Evolutionary conservation across 2,113 vertebrate species (phyloP).

Genomic region (Zapornia atra): DNA sequence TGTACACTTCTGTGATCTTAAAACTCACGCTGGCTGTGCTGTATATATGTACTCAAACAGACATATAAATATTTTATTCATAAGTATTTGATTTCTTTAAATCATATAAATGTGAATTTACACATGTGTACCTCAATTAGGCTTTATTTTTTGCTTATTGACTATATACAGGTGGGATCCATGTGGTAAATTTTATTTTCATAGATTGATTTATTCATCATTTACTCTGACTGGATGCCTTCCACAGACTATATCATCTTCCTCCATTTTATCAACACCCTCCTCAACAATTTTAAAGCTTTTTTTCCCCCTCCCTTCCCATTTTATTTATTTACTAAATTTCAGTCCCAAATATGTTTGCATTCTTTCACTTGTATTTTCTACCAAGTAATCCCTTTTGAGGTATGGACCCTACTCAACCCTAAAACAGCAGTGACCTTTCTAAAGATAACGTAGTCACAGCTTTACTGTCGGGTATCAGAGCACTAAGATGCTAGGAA

Average conservation of each 20-base stretch:
- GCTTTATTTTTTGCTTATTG: background rate
- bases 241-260: background rate
- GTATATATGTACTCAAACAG: background rate
- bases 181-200: background rate
- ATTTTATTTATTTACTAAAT: conserved; percentile 2
- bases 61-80: background rate
- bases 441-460: background rate
- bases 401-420: background rate
- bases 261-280: background rate
- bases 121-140: background rate
- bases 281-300: background rate
- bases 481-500: background rate
- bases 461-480: background rate
- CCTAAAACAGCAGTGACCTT: background rate
- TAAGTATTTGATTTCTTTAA: background rate
- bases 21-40: background rate
- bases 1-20: background rate
- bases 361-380: background rate
- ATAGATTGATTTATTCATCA: background rate
- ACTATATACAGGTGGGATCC: background rate
- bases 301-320: background rate
- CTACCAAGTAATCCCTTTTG: background rate
- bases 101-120: background rate
- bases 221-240: background rate
- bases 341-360: background rate